phyloP scores from a whole-genome alignment of 2,888 invertebrate genomes.

The Rotaria sp. region DNA sequence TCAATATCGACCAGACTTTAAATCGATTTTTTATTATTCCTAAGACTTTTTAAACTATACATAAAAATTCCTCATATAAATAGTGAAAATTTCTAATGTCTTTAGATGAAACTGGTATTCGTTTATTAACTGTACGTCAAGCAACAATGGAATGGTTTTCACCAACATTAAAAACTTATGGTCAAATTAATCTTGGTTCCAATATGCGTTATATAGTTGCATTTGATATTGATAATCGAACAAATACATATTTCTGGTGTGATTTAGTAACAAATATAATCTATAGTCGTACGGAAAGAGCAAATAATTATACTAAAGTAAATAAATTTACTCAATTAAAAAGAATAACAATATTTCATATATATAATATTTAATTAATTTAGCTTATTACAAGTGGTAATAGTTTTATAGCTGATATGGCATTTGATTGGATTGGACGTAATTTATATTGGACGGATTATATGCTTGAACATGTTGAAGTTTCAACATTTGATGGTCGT shows the following conservation, averaged over 20 bases:
- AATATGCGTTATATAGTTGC: slow-evolving; percentile 74
- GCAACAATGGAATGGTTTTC: slow-evolving; percentile 32
- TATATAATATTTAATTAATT: too few relatives aligned
- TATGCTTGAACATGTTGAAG: slow-evolving; percentile 84
- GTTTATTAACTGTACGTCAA: slow-evolving; percentile 23
- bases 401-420: slow-evolving; percentile 87
- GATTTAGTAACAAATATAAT: slow-evolving; percentile 78
- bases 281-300: slow-evolving; percentile 58
- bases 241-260: slow-evolving; percentile 78
- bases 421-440: slow-evolving; percentile 89
- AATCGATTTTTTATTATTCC: too few relatives aligned
- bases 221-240: slow-evolving; percentile 75
- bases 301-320: slow-evolving; percentile 1
- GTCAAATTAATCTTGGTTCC: slow-evolving; percentile 55
- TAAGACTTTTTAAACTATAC: too few relatives aligned
- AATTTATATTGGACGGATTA: slow-evolving; percentile 96
- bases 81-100: not conserved
- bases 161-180: not conserved
- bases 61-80: not conserved
- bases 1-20: too few relatives aligned
- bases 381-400: slow-evolving; percentile 70
- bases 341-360: too few relatives aligned
- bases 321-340: too few relatives aligned
- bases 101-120: slow-evolving; percentile 30
- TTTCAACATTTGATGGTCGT: slow-evolving; percentile 74